Conservation (phyloP, 2,113 vertebrate genomes). For the Epinephelus fuscoguttatus region DNA sequence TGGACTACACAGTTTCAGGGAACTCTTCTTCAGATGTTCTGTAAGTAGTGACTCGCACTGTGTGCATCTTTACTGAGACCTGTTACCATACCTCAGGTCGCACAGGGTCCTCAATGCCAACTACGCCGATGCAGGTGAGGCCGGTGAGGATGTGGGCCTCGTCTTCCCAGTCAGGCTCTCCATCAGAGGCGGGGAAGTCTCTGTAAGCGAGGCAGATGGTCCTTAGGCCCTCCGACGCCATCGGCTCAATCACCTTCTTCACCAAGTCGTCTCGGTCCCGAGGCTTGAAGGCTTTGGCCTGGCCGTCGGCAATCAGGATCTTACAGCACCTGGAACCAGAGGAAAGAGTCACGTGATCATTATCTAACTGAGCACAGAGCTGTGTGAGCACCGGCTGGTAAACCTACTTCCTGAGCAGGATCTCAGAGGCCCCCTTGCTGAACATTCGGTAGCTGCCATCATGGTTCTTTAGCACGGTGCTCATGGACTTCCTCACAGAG, state of each 20-base stretch:
- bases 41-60: neutral
- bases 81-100: slow-evolving; percentile 89
- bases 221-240: slow-evolving; percentile 96
- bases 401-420: slow-evolving; percentile 96
- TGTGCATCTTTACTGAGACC: neutral
- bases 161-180: slow-evolving; percentile 95
- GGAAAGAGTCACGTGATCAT: neutral
- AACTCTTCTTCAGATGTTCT: neutral
- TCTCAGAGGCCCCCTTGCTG: slow-evolving; percentile 98
- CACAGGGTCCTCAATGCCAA: slow-evolving; percentile 98
- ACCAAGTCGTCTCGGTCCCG: slow-evolving; percentile 92
- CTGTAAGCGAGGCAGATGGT: slow-evolving; percentile 97
- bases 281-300: slow-evolving; percentile 87
- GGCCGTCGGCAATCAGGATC: slow-evolving; percentile 89
- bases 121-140: slow-evolving; percentile 94
- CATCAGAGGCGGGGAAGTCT: slow-evolving; percentile 91
- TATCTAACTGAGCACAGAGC: neutral
- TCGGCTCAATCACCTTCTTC: slow-evolving; percentile 95
- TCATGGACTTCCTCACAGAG: slow-evolving; percentile 98
- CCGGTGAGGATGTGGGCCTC: slow-evolving; percentile 92
- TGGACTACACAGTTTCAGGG: neutral
- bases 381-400: neutral
- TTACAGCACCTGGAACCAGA: slow-evolving; percentile 90
- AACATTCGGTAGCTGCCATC: slow-evolving; percentile 97
- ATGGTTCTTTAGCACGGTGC: slow-evolving; percentile 94